phyloP scores from a whole-genome alignment of 2,888 invertebrate species.

The Dysmachus trigonus region DNA sequence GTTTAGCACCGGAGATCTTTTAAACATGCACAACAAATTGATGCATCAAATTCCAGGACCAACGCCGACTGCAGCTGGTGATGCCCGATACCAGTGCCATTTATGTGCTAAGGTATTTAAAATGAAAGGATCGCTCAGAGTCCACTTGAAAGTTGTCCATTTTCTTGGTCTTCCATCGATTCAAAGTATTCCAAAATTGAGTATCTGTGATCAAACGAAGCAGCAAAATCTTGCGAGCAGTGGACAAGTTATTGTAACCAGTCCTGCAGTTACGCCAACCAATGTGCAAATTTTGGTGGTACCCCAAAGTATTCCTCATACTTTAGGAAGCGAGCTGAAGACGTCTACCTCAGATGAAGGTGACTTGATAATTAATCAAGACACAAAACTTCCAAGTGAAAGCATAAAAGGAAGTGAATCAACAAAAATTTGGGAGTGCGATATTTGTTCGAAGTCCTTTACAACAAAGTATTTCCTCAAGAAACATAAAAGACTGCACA shows the following conservation, averaged over 20 bases:
- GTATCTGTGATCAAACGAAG: slow-evolving; percentile 37
- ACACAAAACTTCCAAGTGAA: not conserved
- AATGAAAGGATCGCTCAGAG: slow-evolving; percentile 83
- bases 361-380: not conserved
- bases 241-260: not conserved
- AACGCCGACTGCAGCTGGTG: slow-evolving; percentile 45
- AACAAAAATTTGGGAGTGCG: slow-evolving; percentile 86
- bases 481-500: slow-evolving; percentile 87
- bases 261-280: not conserved
- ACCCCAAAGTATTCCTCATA: not conserved
- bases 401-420: slow-evolving; percentile 59
- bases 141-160: slow-evolving; percentile 83
- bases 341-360: not conserved
- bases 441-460: slow-evolving; percentile 83
- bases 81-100: slow-evolving; percentile 74
- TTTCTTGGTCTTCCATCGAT: slow-evolving; percentile 58
- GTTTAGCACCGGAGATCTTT: slow-evolving; percentile 75
- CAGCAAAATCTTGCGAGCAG: not conserved
- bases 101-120: slow-evolving; percentile 82
- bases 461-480: slow-evolving; percentile 90
- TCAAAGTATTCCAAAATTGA: slow-evolving; percentile 54
- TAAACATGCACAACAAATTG: slow-evolving; percentile 78
- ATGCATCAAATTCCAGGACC: slow-evolving; percentile 67
- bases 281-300: not conserved
- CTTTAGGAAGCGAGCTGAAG: not conserved